Base-by-base conservation (phyloP, 2,797 vertebrate genomes). In the Intellagama lesueurii region DNA sequence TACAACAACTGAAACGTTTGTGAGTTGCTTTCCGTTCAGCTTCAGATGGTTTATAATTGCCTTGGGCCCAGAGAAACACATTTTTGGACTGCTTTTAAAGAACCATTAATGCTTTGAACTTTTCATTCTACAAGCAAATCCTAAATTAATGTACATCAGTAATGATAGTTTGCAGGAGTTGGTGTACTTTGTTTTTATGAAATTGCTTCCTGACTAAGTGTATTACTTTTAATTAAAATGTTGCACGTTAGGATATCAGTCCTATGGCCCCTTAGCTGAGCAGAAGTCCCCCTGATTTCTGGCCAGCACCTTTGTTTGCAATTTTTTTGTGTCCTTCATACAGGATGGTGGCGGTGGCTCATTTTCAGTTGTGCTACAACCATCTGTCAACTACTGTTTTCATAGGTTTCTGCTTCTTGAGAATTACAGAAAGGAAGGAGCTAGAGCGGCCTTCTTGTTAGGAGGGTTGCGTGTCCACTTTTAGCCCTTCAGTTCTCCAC, bases 31-130 rank as follows among this genome's bases (percentile, higher is more conserved):
- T 95, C 93, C 94, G 93, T 95, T 96, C 95, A 95, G 93, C 91
- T 95, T 93, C 83, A 95, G 92, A 94, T 94, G 92, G 94, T 94
- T 95, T 93, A 95, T 90, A 95, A 96, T 95, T 94, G 95, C 95
- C 95, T 94, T 92, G 70, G 94, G 95, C 94, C 91, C 91, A 90
- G 93, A 96, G 95, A 96, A 96, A 96, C 93, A 93, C 90, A 93
- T 96, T 96, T 96, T 95, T 96, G 95, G 94, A 96, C 93, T 93
- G 93, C 94, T 93, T 89, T 95, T 94, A 96, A 96, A 96, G 94
- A 95, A 94, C 90, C 86, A 22, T 64, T 91, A 91, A 60, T 91
- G 93, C 95, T 96, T 96, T 96, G 96, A 96, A 95, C 60, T 88
- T 78, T 17, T 89, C 92, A 91, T 94, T 94, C 93, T 93, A 92